Percentiles rank a stretch among this genome's conserved stretches.
phyloP scores from a whole-genome alignment of 2,888 invertebrate species.

The Ichneumoninae sp. region DNA sequence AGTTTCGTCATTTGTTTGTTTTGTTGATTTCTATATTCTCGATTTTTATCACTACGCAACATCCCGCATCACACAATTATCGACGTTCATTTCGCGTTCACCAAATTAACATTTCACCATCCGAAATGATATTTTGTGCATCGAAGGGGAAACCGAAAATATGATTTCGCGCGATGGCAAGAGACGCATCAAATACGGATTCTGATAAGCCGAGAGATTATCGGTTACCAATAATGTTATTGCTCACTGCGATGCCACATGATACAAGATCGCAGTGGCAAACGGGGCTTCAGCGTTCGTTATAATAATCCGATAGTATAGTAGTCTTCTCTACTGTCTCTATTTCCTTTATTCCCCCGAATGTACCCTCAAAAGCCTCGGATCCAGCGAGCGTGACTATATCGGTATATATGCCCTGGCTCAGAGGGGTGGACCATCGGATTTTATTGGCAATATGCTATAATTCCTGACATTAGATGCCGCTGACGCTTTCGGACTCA shows the following conservation, averaged over 20 bases:
- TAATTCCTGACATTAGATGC: constrained; percentile 84
- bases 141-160: neutral
- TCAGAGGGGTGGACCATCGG: constrained; percentile 75
- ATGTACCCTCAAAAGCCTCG: constrained; percentile 31
- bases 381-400: constrained; percentile 57
- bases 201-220: constrained; percentile 72
- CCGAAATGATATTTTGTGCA: constrained; percentile 49
- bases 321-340: constrained; percentile 5
- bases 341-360: constrained; percentile 20
- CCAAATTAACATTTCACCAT: constrained; percentile 46
- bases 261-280: constrained; percentile 76
- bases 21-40: neutral
- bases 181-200: constrained; percentile 42
- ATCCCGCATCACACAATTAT: constrained; percentile 12
- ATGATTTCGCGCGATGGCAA: constrained; percentile 67
- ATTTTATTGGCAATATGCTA: constrained; percentile 85
- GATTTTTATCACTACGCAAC: neutral
- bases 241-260: constrained; percentile 60
- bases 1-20: neutral
- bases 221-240: constrained; percentile 77
- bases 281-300: constrained; percentile 80
- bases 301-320: constrained; percentile 78
- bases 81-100: constrained; percentile 22
- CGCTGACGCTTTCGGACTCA: constrained; percentile 84
- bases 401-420: constrained; percentile 41